Evolutionary conservation across 2,113 vertebrate genomes (phyloP).

Genomic region (Candoia aspera): DNA sequence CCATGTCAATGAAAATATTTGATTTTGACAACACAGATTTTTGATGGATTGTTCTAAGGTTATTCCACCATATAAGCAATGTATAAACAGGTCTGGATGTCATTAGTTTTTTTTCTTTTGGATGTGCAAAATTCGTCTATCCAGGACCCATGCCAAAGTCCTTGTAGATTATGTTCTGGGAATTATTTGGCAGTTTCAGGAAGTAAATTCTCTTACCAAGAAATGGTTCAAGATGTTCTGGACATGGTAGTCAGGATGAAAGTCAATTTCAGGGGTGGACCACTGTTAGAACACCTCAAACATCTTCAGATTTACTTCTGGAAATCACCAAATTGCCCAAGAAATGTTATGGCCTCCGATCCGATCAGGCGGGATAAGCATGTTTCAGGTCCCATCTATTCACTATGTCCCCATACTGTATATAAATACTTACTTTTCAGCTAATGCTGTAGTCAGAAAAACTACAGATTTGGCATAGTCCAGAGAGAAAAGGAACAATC

Average conservation of each 20-base stretch:
- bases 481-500: background rate
- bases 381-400: background rate
- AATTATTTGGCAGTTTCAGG: background rate
- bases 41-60: background rate
- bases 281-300: background rate
- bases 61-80: background rate
- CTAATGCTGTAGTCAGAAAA: background rate
- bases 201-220: background rate
- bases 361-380: background rate
- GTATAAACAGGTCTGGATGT: background rate
- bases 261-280: background rate
- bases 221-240: background rate
- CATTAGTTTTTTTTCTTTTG: background rate
- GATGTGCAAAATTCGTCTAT: background rate
- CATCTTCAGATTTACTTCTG: background rate
- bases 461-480: background rate
- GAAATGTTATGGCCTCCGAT: background rate
- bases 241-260: background rate
- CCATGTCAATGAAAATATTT: background rate
- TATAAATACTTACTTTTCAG: background rate
- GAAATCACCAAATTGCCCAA: background rate
- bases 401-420: background rate
- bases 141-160: background rate
- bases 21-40: background rate
- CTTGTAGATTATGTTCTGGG: background rate